Evolutionary conservation across 1,140 invertebrate genomes (phyloP).

Genomic region (Littorina saxatilis): DNA sequence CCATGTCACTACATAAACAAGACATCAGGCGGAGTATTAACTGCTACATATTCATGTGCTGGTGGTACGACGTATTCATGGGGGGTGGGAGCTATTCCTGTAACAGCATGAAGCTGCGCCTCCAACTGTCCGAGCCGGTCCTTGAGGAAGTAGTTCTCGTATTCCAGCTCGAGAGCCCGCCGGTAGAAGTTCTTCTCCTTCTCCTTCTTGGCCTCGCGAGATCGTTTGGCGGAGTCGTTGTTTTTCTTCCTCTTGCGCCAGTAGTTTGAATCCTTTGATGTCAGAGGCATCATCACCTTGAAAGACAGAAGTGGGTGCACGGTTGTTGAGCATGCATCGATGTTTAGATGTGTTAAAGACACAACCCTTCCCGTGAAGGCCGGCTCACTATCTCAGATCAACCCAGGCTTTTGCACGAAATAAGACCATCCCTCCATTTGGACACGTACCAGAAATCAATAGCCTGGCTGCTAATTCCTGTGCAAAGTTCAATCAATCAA

Average conservation of each 20-base stretch:
- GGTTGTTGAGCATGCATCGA: too few species aligned
- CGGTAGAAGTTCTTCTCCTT: slow-evolving; percentile 78
- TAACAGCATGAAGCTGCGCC: slow-evolving; percentile 41
- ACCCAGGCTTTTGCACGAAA: too few species aligned
- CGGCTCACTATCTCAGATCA: too few species aligned
- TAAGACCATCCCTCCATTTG: too few species aligned
- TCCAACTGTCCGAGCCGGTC: slow-evolving; percentile 59
- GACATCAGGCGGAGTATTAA: too few species aligned
- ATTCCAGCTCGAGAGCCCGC: slow-evolving; percentile 62
- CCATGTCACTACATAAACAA: too few species aligned
- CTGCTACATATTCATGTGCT: too few species aligned
- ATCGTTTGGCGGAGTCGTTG: slow-evolving; percentile 75
- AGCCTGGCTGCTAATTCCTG: too few species aligned
- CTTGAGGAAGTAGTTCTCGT: slow-evolving; percentile 65
- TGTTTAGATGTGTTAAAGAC: too few species aligned
- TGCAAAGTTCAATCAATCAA: not conserved
- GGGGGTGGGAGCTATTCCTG: not conserved
- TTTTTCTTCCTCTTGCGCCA: slow-evolving; percentile 74
- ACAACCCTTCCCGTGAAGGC: too few species aligned
- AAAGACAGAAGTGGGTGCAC: too few species aligned
- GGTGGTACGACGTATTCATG: not conserved
- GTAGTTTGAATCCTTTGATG: slow-evolving; percentile 71
- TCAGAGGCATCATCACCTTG: slow-evolving; percentile 77
- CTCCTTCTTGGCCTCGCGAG: slow-evolving; percentile 71
- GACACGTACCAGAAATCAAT: too few species aligned